A percentile compares a stretch with the other conserved stretches of the same genome.
Evolutionary conservation across 2,113 vertebrate species (phyloP).

Genomic region (Euleptes europaea): DNA sequence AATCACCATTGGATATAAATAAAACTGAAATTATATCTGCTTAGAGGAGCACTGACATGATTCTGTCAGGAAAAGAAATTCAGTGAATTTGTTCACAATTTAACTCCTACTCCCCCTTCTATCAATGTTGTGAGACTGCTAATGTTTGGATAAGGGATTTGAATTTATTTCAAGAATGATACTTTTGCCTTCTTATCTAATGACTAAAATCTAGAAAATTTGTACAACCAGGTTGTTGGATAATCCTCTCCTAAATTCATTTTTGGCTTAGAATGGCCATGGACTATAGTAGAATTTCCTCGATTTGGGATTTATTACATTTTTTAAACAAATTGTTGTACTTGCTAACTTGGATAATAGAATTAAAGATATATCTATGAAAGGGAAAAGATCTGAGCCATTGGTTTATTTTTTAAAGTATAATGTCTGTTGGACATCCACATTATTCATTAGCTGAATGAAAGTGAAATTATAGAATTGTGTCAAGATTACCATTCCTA

Average conservation of each 20-base stretch:
- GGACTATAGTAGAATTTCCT: background rate
- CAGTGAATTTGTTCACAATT: background rate
- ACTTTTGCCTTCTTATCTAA: conserved; percentile 24
- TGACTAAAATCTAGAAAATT: conserved; percentile 21
- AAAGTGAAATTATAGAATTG: too few species aligned
- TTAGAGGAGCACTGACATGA: background rate
- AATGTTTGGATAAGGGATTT: background rate
- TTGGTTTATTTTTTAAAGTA: background rate
- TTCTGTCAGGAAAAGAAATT: background rate
- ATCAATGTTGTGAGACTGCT: background rate
- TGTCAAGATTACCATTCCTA: background rate
- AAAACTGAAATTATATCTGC: background rate
- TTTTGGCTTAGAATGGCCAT: conserved; percentile 12
- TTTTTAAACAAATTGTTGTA: background rate
- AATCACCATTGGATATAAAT: background rate
- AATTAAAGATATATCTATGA: background rate
- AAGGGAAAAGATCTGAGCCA: accelerated
- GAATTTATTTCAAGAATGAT: conserved; percentile 11
- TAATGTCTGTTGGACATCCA: accelerated
- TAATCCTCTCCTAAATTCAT: conserved; percentile 22
- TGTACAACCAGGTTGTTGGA: background rate
- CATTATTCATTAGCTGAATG: too few species aligned
- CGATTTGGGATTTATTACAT: background rate
- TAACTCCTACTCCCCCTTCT: background rate
- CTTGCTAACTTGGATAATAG: background rate